Base-by-base conservation (phyloP, 2,797 vertebrate genomes). In the Caiman crocodilus region DNA sequence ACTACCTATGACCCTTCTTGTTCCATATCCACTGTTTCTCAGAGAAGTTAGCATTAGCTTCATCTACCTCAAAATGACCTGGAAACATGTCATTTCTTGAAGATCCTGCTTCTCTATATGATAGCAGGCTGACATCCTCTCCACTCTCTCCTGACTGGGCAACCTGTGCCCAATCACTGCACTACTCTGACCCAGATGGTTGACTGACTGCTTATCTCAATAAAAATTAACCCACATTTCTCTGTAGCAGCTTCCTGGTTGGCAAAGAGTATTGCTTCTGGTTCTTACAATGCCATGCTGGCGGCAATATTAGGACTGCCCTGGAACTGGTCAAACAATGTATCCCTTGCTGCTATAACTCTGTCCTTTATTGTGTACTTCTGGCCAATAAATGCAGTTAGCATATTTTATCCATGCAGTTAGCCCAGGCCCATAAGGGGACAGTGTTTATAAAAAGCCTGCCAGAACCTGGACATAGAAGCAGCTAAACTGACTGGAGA, bases 361-460 rank as follows among this genome's bases (percentile, higher is more conserved):
- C 8, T 16, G 71, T 85, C 42, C 71, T 74, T 58, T 17, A 14
- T 35, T 64, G 4, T 11, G 1, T 63, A 75, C 88, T 85, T 50
- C 82, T 88, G 77, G 59, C 14, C 79, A 71, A 64, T 3, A 61
- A 94, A 86, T 35, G 35, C 71, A 26, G 13, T 14, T 30, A 6
- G 26, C 21, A 14, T 50, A 13, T 89, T 91, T 90, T 42, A 59
- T 55, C 20, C 56, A 25, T 1, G 35, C 35, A 35, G 35, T 35
- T 35, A 2, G 78, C 35, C 15, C 56, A 82, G n/a, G 42, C 42
- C 42, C 11, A 57, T 0, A 23, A 84, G 26, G 55, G 59, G 58
- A 21, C 63, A 59, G 93, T 85, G 88, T 42, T 58, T 83, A 26
- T 73, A 21, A 56, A 60, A 84, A 59, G 71, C 42, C 30, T 84